These are phyloP conservation scores for Hydrocynus forskahlii DNA, from an alignment of 2,797 vertebrate genomes.

Conservation along the genomic window DNA sequence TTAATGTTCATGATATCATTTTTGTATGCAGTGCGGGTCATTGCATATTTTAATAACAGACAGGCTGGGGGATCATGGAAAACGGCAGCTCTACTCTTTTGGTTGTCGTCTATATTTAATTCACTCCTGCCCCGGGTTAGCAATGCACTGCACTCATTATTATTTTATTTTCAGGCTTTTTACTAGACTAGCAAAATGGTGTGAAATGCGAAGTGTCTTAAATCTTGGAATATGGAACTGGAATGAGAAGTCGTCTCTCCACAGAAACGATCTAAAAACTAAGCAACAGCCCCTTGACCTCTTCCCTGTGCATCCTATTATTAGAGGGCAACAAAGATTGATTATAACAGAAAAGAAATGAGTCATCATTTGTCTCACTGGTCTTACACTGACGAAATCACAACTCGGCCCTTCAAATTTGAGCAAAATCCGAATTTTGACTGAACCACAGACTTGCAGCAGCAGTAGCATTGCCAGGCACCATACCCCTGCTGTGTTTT, in stretches of 20 bases:
- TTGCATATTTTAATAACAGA: conserved; percentile 63
- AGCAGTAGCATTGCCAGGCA: not conserved
- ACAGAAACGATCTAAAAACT: not conserved
- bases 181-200: conserved; percentile 21
- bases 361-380: not conserved
- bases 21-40: conserved; percentile 59
- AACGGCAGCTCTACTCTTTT: conserved; percentile 53
- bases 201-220: conserved; percentile 13
- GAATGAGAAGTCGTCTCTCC: not conserved
- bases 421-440: not conserved
- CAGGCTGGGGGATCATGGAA: conserved; percentile 51
- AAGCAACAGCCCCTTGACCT: not conserved
- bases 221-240: not conserved
- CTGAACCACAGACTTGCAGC: not conserved
- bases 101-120: conserved; percentile 61
- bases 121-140: conserved; percentile 46
- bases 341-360: not conserved
- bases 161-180: conserved; percentile 50
- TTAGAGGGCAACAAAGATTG: too few relatives aligned
- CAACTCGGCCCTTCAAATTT: not conserved
- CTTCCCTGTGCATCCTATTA: not conserved
- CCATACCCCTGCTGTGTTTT: not conserved
- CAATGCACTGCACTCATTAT: conserved; percentile 34
- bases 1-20: conserved; percentile 64
- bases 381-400: not conserved